phyloP scores from a whole-genome alignment of 2,113 vertebrate genomes.

The Agelaius tricolor region DNA sequence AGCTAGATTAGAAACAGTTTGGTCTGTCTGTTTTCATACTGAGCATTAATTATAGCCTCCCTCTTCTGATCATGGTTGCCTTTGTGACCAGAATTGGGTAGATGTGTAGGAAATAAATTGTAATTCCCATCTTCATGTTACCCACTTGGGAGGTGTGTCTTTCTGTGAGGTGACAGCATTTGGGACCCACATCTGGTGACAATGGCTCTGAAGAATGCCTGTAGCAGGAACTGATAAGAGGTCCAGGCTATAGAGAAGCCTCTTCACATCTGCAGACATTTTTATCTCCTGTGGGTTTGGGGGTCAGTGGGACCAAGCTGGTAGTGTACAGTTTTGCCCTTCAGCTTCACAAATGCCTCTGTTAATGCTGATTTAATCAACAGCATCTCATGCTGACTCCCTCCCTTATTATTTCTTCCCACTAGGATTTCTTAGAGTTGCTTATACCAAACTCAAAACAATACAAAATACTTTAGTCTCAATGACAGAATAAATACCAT shows the following conservation, averaged over 20 bases:
- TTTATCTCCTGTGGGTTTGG: not conserved
- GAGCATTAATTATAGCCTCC: not conserved
- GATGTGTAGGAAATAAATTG: not conserved
- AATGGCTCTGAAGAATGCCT: not conserved
- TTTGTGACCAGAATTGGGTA: not conserved
- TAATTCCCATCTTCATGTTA: not conserved
- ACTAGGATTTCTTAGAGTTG: not conserved
- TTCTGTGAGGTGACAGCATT: rapidly evolving
- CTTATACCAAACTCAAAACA: not conserved
- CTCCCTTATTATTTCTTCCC: not conserved
- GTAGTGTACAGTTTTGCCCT: not conserved
- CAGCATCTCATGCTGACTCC: not conserved
- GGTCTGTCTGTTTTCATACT: not conserved
- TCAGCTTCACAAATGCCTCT: not conserved
- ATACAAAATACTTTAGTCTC: not conserved
- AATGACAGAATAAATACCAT: not conserved
- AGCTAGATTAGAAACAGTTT: not conserved
- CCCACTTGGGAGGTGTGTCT: not conserved
- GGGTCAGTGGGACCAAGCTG: not conserved
- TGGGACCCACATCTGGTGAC: not conserved
- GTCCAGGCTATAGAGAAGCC: not conserved
- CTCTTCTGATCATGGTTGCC: not conserved
- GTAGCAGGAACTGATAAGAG: not conserved
- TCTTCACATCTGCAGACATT: not conserved
- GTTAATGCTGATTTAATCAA: not conserved